Evolutionary conservation across 35 echinoderm and acorn worm genomes (phyloP), one percentile per base, ranked within the genome.

Genomic region (Apostichopus californicus): DNA sequence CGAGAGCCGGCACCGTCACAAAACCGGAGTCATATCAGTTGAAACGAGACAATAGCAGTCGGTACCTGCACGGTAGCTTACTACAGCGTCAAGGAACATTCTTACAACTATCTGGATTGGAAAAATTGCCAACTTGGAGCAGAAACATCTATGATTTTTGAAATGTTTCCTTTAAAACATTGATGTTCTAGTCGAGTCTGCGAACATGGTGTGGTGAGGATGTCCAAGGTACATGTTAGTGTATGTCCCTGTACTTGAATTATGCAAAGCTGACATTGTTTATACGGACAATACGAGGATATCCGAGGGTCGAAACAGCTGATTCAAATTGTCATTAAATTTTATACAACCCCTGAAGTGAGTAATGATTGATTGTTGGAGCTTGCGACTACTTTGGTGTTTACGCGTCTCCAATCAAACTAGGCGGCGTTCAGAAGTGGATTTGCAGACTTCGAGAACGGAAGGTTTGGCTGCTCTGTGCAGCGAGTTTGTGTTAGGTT

Each of bases 261-360:
- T 89, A 89, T 89, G 86, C 86, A 89, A 89, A 89, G 77, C 89
- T 79, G 89, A 91, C 89, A 79, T 91, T 91, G 89, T 91, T 91
- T 91, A 79, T 91, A 91, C 77, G 89, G 89, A 91, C 89, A 91
- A 91, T 91, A 91, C 89, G 89, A 89, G 89, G 89, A 91, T 91
- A 78, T 91, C 89, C 89, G 89, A 91, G 89, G 89, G 89, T 91
- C 89, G 71, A 78, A 91, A 91, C 89, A 91, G 89, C 89, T 91
- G 89, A 91, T 77, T 91, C 89, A 91, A 91, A 91, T 91, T 91
- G 89, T 91, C 89, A 91, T 91, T 91, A 91, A 91, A 91, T 91
- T 91, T 91, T 91, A 91, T 79, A 91, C 89, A 91, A 91, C 89
- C 89, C 89, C 89, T 91, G 89, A 91, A 91, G 89, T 91, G 89